phyloP scores from a whole-genome alignment of 1,140 invertebrate species.

The Bombus consobrinus region DNA sequence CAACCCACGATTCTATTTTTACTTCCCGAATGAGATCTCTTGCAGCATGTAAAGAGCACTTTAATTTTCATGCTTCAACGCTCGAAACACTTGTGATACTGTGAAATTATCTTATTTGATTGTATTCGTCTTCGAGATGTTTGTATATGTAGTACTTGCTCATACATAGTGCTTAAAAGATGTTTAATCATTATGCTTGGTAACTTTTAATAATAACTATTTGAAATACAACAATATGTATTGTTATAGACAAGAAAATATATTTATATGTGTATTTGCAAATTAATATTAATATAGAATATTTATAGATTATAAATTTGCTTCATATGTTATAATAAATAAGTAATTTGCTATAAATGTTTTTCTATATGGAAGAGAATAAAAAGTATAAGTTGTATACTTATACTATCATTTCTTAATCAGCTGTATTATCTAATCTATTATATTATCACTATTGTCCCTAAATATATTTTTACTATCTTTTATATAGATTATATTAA shows the following conservation, averaged over 20 bases:
- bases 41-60: neutral
- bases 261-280: neutral
- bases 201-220: neutral
- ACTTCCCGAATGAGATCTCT: neutral
- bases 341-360: neutral
- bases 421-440: neutral
- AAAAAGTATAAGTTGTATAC: neutral
- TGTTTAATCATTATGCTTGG: neutral
- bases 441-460: neutral
- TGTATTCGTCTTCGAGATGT: neutral
- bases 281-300: neutral
- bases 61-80: neutral
- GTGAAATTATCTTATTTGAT: neutral
- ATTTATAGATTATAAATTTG: neutral
- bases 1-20: constrained; percentile 31
- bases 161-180: neutral
- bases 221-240: neutral
- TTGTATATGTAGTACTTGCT: too few species aligned
- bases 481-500: neutral
- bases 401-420: neutral
- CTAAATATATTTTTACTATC: neutral
- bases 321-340: neutral
- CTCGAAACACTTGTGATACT: neutral
- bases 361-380: neutral
- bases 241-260: neutral